Base-by-base conservation (phyloP, 2,113 vertebrate species). In the Oryzias woworae region DNA sequence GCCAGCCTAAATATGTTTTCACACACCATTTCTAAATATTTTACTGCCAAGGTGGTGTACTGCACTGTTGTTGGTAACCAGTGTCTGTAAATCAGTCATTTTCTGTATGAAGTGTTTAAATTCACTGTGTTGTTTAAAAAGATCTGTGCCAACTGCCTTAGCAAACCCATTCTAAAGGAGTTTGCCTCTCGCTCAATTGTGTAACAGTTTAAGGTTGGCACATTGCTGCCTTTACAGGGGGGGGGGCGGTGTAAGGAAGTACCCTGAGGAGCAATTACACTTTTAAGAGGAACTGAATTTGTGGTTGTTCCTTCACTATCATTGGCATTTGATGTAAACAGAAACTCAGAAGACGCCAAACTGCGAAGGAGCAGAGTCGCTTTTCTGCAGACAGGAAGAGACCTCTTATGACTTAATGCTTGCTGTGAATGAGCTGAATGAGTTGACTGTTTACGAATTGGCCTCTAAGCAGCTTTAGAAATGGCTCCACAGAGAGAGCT, bases 231-330 rank as follows among this genome's bases (percentile, higher is more conserved):
- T 69, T 77, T 53, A 57, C 46, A 2, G 8, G n/a, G 14, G 45
- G n/a, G n/a, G 17, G 14, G 53, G 66, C 47, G 53, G 62, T 5
- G 4, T 50, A 65, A 61, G 64, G 83, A 85, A 78, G 83, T 51
- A 78, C 66, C 69, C 75, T 60, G 53, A 78, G 80, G 62, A 77
- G 66, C 68, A 83, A 88, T 87, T 82, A 78, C 57, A 28, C 56
- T 81, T 90, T 85, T 82, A 71, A 77, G 68, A 75, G 83, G 82
- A 89, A 79, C 79, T 79, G 73, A 56, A 73, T 85, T 85, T 81
- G 66, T 68, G 73, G 75, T 75, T 22, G 4, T 56, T 53, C 60
- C 26, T n/a, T 77, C 73, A 79, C 78, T 75, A 72, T 71, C 14
- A 14, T 7, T 46, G 50, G 31, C 36, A n/a, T 69, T 85, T 71